Evolutionary conservation across 2,797 vertebrate genomes (phyloP), one percentile per base, ranked within the genome.

Genomic region (Yasuhikotakia modesta): DNA sequence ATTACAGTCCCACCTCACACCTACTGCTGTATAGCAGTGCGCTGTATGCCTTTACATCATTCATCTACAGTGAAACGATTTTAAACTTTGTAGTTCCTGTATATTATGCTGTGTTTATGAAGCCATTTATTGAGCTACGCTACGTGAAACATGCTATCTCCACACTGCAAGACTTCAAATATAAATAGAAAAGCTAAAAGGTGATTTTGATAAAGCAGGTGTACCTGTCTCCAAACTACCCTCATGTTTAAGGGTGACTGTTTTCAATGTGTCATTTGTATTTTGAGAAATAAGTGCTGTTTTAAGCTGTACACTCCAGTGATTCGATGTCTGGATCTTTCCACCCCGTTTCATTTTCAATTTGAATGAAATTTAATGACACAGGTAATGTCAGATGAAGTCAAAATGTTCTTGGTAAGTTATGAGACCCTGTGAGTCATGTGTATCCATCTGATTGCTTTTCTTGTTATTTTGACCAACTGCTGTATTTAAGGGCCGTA

Each of bases 1-100:
- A 53, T 79, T 63, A 79, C 64, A 69, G 7, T 13, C 30, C 55
- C 21, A 13, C 70, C 55, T 55, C 30, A 68, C 53, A 69, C 4
- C 39, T 39, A 60, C 61, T 50, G 12, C 22, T 21, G 22, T 27
- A 12, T 16, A 27, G 5, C 12, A 58, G 22, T 14, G 21, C 5
- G 8, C 22, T 27, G 27, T 24, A 27, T 5, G 27, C 16, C 55
- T 27, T 27, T 58, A 16, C 8, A 53, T 39, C 8, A 39, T 8
- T 39, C 35, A 39, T 39, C 35, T 39, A 39, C 1, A 2, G 12
- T 48, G 14, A 27, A 58, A 58, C 22, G 24, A 24, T 58, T 58
- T 4, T 57, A 57, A 13, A 27, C 5, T 27, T 24, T 24, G 4
- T 13, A 58, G 27, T 48, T 48, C 13, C 1, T 58, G 3, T 58